phyloP scores from a whole-genome alignment of 2,113 vertebrate genomes.

The Entelurus aequoreus region DNA sequence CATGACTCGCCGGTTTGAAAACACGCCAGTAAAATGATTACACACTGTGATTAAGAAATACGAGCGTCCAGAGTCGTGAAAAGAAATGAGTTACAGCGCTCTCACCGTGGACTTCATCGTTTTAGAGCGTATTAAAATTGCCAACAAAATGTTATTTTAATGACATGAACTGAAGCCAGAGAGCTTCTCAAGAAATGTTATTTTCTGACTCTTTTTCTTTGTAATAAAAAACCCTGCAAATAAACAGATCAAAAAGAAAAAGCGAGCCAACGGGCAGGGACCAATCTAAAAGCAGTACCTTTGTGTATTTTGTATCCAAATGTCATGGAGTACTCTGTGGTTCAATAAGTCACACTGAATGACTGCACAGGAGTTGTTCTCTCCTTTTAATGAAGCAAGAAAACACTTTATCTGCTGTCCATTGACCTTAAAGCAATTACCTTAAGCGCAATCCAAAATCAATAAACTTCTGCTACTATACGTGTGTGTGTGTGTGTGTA shows the following conservation, averaged over 20 bases:
- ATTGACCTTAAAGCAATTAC: constrained; percentile 62
- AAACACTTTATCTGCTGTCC: constrained; percentile 59
- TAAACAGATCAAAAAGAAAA: constrained; percentile 15
- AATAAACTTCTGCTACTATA: constrained; percentile 37
- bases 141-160: background rate
- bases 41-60: background rate
- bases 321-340: constrained; percentile 46
- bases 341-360: constrained; percentile 58
- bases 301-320: constrained; percentile 52
- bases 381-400: constrained; percentile 60
- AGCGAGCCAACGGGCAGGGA: constrained; percentile 37
- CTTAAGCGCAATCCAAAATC: constrained; percentile 59
- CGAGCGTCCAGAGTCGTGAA: background rate
- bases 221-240: background rate
- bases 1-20: background rate
- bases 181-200: background rate
- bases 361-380: constrained; percentile 55
- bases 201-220: too few species aligned
- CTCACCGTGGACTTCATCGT: constrained; percentile 1
- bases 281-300: constrained; percentile 34
- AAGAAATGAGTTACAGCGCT: background rate
- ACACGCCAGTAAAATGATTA: constrained; percentile 6
- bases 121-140: constrained; percentile 5
- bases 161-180: constrained; percentile 1
- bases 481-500: constrained; percentile 7